Base-by-base conservation (phyloP, 2,797 vertebrate genomes). In the Sphaeramia orbicularis region DNA sequence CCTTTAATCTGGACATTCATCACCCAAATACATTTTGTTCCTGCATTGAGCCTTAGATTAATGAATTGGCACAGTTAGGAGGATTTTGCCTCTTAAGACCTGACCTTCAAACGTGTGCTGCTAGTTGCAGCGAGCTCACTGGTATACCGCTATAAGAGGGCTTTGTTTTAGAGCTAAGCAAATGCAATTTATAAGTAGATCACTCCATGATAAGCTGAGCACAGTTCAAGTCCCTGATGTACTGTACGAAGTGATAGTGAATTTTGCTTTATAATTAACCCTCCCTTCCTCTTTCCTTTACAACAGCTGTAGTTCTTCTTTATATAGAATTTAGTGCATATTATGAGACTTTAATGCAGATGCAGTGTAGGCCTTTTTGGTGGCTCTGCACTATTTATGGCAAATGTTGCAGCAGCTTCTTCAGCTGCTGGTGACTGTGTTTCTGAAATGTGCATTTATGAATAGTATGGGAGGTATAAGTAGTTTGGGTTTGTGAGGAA, bases 41-140 rank as follows among this genome's bases (percentile, higher is more conserved):
- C 70, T 84, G 71, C 65, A 70, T 52, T 70, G 68, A 80, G 55
- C 69, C 72, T 80, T 79, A 86, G 78, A 91, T 90, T 90, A 93
- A 92, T 90, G 87, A 89, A 90, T 80, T 88, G 79, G 85, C 78
- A 81, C 62, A 62, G 76, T 73, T 55, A 83, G 74, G 38, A 83
- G 77, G 81, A 84, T 84, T 83, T 79, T 68, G 62, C 68, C 83
- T 86, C 77, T 85, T 61, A 85, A 88, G 79, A 79, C 80, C 53
- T 88, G 87, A 91, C 89, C 86, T 92, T 91, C 89, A 92, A 86
- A 83, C 71, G 36, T 73, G 47, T 49, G 51, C 66, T 82, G 47
- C 68, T 76, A 78, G 52, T 65, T 78, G 49, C 73, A 80, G 65
- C 54, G 40, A 49, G 53, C 52, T 62, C 52, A n/a, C 35, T 47